Conservation (phyloP, 2,113 vertebrate genomes). For the Petromus typicus region DNA sequence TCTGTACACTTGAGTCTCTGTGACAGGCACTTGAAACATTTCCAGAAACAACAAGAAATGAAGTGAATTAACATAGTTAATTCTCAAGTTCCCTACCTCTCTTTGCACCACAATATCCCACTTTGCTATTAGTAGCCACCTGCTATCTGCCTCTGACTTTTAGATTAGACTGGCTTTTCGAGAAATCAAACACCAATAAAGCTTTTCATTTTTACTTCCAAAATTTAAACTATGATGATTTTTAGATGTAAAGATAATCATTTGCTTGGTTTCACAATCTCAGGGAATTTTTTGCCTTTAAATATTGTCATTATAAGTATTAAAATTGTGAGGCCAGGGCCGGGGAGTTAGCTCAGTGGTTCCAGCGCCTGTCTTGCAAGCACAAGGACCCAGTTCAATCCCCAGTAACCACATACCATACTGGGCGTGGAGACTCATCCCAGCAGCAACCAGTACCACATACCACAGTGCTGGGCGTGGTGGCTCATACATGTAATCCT, state of each 20-base stretch:
- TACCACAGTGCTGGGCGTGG: too few relatives aligned
- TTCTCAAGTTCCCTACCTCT: accelerated
- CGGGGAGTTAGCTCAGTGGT: too few relatives aligned
- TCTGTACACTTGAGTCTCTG: not conserved
- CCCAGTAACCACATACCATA: too few relatives aligned
- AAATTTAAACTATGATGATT: not conserved
- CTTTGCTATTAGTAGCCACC: constrained; percentile 33
- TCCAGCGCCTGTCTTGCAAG: too few relatives aligned
- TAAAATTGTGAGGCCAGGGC: not conserved
- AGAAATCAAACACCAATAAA: not conserved
- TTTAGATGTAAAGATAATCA: not conserved
- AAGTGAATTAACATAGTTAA: not conserved
- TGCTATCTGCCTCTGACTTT: too few relatives aligned
- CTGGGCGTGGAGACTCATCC: too few relatives aligned
- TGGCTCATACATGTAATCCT: too few relatives aligned
- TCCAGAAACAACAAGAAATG: not conserved
- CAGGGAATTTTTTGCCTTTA: not conserved
- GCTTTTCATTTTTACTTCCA: not conserved
- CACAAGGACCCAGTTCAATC: too few relatives aligned
- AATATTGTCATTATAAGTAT: not conserved
- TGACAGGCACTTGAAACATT: not conserved
- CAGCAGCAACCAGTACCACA: too few relatives aligned
- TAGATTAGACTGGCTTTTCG: not conserved
- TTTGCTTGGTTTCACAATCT: not conserved
- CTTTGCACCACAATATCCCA: not conserved